Evolutionary conservation across 1,140 invertebrate genomes (phyloP).

Genomic region (Sitobion miscanthi): DNA sequence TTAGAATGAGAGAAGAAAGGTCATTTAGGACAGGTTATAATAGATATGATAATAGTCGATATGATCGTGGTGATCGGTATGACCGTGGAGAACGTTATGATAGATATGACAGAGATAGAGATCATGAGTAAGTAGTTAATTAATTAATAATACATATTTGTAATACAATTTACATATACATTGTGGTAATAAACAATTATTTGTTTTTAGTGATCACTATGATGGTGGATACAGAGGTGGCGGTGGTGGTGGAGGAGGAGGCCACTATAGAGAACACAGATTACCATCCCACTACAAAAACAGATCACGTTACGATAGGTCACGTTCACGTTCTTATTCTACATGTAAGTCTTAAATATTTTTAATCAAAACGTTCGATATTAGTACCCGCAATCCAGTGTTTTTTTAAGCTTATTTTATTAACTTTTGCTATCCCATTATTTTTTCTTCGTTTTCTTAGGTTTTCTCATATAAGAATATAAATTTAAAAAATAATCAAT

Average conservation of each 20-base stretch:
- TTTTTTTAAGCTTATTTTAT: slow-evolving; percentile 42
- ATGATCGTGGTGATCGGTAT: slow-evolving; percentile 47
- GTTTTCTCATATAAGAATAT: slow-evolving; percentile 39
- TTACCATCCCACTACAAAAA: slow-evolving; percentile 72
- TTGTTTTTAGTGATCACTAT: slow-evolving; percentile 59
- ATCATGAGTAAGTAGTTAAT: slow-evolving; percentile 29
- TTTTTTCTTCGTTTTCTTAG: slow-evolving; percentile 52
- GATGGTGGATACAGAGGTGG: slow-evolving; percentile 61
- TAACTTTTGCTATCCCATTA: slow-evolving; percentile 46
- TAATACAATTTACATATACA: too few relatives aligned
- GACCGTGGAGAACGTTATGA: slow-evolving; percentile 38
- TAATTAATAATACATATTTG: too few relatives aligned
- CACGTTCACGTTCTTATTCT: slow-evolving; percentile 82
- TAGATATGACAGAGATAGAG: slow-evolving; percentile 41
- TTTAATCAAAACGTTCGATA: neutral
- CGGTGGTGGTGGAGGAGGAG: slow-evolving; percentile 61
- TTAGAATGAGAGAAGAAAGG: slow-evolving; percentile 28
- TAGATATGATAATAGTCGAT: slow-evolving; percentile 24
- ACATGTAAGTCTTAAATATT: slow-evolving; percentile 73
- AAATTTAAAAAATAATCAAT: slow-evolving; percentile 45
- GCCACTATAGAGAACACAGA: slow-evolving; percentile 64
- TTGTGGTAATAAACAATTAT: too few relatives aligned
- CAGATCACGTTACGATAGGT: slow-evolving; percentile 73
- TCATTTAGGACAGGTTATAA: slow-evolving; percentile 12
- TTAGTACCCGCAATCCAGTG: slow-evolving; percentile 43